phyloP scores from a whole-genome alignment of 2,888 invertebrate species.

The Idaea biselata region DNA sequence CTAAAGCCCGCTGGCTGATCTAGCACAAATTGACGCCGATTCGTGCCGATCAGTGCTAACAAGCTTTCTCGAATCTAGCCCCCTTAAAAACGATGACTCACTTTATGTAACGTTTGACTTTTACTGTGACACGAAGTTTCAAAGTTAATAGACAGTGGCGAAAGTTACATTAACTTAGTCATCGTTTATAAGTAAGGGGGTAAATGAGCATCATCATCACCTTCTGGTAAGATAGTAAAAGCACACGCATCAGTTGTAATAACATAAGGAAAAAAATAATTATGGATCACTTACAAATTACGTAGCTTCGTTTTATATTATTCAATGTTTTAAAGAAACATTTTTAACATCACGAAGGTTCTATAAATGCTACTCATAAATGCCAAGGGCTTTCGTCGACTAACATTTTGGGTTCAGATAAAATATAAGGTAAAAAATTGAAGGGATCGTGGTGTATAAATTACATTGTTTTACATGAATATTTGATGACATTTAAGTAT shows the following conservation, averaged over 20 bases:
- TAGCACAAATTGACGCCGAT: no score
- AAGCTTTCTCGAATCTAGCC: no score
- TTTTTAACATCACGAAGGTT: constrained; percentile 29
- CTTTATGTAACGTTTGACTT: no score
- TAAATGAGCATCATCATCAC: no score
- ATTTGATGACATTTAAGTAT: not conserved
- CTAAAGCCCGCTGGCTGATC: no score
- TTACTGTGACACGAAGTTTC: no score
- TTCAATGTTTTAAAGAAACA: constrained; percentile 17
- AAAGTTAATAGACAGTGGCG: no score
- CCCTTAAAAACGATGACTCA: no score
- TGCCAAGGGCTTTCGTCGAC: constrained; percentile 46
- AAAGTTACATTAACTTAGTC: no score
- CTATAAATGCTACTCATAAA: constrained; percentile 41
- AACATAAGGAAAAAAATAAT: not conserved
- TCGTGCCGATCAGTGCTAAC: no score
- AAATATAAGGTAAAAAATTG: constrained; percentile 8
- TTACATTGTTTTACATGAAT: not conserved
- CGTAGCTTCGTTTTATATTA: not conserved
- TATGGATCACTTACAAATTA: not conserved
- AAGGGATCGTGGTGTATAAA: not conserved
- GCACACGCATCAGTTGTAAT: not conserved
- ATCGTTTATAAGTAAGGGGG: no score
- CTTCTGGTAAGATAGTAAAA: no score
- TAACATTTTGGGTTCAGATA: constrained; percentile 20